Base-by-base conservation (phyloP, 2,888 invertebrate species). In the Torymus texanus region DNA sequence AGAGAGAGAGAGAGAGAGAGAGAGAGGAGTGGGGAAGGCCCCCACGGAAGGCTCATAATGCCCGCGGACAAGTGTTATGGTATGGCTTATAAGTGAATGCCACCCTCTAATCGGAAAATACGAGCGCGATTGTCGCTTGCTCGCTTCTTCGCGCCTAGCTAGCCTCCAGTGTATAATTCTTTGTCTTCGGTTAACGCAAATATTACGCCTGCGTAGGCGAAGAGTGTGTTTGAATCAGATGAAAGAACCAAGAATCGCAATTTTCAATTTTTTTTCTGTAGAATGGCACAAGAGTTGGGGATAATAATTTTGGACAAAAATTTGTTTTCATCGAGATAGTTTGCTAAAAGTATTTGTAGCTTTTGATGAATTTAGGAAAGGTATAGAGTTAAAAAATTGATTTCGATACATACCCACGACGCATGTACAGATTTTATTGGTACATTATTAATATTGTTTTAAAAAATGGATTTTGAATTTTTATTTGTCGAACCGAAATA, bases 21-120 rank as follows among this genome's bases (percentile, higher is more conserved):
- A 10, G 66, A 12, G 68, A 50, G 65, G 79, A 75, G 82, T 78
- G 68, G n/a, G 29, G 21, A 10, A 61, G 53, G n/a, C 74, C 81
- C 83, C 80, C 75, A 71, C 79, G 77, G 67, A 86, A 85, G 86
- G 84, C 85, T 87, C 89, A 87, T 89, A 90, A 90, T 87, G 88
- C 86, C 85, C 82, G 87, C 85, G 88, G 87, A 90, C 90, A 90
- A 90, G 90, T 90, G 90, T 90, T 89, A 90, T 89, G 88, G 88
- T 88, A 89, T 87, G 88, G 89, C 88, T 88, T 89, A 89, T 90
- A 90, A 90, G 90, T 90, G 90, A 90, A 90, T 90, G 90, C 89
- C 88, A 88, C 87, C 87, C 88, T 88, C 90, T 90, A 90, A 90
- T 90, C 89, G 88, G 88, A 88, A 90, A 90, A 90, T 90, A 90